Base-by-base conservation (phyloP, 2,797 vertebrate species). In the Ataeniobius toweri region DNA sequence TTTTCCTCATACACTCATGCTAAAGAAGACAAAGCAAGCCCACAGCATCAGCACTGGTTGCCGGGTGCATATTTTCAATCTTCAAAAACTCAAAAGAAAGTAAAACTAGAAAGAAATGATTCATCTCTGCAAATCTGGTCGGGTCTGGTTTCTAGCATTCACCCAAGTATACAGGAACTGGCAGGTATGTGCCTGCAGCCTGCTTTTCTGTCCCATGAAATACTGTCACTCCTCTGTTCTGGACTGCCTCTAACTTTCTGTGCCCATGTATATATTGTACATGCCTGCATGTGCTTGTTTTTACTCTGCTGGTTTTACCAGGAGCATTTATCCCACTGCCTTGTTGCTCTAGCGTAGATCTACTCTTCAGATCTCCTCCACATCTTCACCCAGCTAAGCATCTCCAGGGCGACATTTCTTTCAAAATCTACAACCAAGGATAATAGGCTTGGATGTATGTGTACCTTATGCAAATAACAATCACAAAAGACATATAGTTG, bases 161-260 rank as follows among this genome's bases (percentile, higher is more conserved):
- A 63, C 65, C 28, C 44, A 39, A 87, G 51, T 53, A 80, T 79
- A 94, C 86, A 8, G 65, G 86, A 90, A 80, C 75, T 92, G 89
- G 81, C 89, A 91, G 86, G 77, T 86, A 44, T 56, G 82, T 44
- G 83, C 88, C 79, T 73, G 68, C 85, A 83, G 87, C 91, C 91
- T 81, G 81, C 85, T 88, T 80, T 81, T 81, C 81, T 91, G 91
- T 93, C 93, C 90, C 69, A 76, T 81, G 65, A 55, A 87, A 92
- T 94, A 83, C 81, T 65, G 78, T 81, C 71, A 59, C 78, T 83
- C 77, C 82, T 85, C 77, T 24, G 77, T 83, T 82, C 84, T 75
- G 28, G 61, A 68, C 82, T 74, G 88, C 87, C 86, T 88, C 85
- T 79, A 83, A 91, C 90, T 82, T 81, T 87, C 79, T 82, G 83